These are phyloP conservation scores for Anas bernieri DNA, from an alignment of 2,797 vertebrate species.

Conservation along the genomic window DNA sequence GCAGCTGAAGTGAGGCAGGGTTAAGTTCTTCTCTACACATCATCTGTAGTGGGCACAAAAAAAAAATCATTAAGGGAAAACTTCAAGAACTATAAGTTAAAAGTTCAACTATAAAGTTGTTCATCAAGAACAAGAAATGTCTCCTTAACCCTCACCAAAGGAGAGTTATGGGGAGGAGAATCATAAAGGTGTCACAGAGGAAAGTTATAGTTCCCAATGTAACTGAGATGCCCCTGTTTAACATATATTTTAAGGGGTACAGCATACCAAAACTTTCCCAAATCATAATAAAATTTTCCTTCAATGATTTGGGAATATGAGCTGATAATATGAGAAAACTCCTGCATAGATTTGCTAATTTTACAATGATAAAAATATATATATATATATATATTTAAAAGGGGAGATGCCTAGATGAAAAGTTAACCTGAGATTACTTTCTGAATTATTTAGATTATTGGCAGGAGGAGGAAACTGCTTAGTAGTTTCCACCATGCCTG, in stretches of 20 bases:
- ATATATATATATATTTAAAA: neutral
- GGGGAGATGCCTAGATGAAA: neutral
- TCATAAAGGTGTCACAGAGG: neutral
- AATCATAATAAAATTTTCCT: neutral
- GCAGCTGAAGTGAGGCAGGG: neutral
- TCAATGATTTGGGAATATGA: neutral
- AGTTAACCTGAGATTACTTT: constrained; percentile 9
- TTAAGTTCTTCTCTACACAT: neutral
- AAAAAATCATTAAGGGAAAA: neutral
- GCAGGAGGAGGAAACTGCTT: constrained; percentile 47
- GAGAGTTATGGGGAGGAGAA: neutral
- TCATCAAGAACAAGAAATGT: neutral
- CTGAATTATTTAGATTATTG: constrained; percentile 67
- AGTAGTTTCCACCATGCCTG: neutral
- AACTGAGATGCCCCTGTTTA: neutral
- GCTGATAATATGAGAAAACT: neutral
- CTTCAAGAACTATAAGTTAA: neutral
- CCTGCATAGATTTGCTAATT: fast-evolving
- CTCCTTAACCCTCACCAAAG: neutral
- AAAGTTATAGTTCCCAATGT: neutral
- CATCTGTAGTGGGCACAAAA: neutral
- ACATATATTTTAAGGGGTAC: neutral
- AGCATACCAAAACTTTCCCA: neutral
- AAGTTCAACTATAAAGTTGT: constrained; percentile 3
- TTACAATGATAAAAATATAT: neutral